Base-by-base conservation (phyloP, 2,797 vertebrate species). In the Epinephelus coioides region DNA sequence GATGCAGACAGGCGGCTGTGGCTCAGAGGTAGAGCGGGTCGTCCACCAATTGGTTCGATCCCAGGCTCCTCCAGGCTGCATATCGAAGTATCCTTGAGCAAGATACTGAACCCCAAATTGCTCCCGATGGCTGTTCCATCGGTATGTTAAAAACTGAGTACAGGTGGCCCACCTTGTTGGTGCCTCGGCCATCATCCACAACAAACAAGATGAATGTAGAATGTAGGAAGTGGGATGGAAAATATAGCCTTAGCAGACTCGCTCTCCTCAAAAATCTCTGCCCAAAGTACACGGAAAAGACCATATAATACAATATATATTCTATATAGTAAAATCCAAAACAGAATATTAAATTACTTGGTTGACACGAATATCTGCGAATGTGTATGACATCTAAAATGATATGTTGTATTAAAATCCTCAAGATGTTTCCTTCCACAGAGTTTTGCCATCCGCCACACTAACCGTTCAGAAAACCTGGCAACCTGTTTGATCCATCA, bases 131-230 rank as follows among this genome's bases (percentile, higher is more conserved):
- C 25, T 25, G 25, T 25, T 25, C 25, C 25, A 25, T 25, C 3
- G 25, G 25, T 25, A 3, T 25, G 25, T 25, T 25, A 25, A 25
- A 25, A 25, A 25, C n/a, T n/a, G n/a, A n/a, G n/a, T n/a, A n/a
- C n/a, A n/a, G n/a, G n/a, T n/a, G n/a, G n/a, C n/a, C n/a, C n/a
- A n/a, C n/a, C n/a, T n/a, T n/a, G n/a, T n/a, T n/a, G n/a, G n/a
- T n/a, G n/a, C n/a, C n/a, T n/a, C n/a, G n/a, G n/a, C n/a, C n/a
- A 90, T 94, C 90, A 89, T 89, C 85, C 79, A 49, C 83, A 69
- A n/a, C 90, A 87, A 85, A n/a, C 84, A 25, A 75, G 72, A 86
- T 74, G 81, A 85, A 84, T 86, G 67, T 78, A 25, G 76, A 85
- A 87, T 81, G 25, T 44, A 63, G 76, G 75, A 77, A 72, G 86